Evolutionary conservation across 1,140 invertebrate species (phyloP).

Genomic region (Paraescarpia echinospica): DNA sequence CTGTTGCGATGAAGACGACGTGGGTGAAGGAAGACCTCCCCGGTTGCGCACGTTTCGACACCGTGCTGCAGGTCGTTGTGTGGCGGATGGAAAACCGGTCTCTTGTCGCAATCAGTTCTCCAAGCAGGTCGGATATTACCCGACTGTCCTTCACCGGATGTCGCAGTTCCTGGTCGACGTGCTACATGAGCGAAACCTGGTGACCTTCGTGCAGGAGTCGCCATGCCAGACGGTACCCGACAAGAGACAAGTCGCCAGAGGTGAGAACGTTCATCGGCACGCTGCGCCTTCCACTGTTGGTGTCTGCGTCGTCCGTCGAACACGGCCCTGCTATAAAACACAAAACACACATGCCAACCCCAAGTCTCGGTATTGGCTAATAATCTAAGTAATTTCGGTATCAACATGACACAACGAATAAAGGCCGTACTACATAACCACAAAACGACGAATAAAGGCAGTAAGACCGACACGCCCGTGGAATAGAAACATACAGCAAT

Average conservation of each 20-base stretch:
- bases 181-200: neutral
- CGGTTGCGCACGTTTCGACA: no score
- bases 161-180: neutral
- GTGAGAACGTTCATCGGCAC: neutral
- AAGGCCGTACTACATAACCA: no score
- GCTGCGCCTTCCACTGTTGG: neutral
- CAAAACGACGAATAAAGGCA: no score
- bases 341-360: neutral
- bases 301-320: neutral
- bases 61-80: neutral
- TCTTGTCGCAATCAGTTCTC: neutral
- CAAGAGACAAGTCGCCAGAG: neutral
- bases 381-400: no score
- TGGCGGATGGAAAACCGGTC: neutral
- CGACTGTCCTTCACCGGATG: neutral
- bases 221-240: neutral
- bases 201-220: neutral
- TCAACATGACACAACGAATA: no score
- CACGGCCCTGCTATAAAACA: neutral
- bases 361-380: no score
- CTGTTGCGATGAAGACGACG: neutral
- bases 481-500: no score
- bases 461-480: no score
- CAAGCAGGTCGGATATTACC: neutral
- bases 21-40: neutral